These are phyloP conservation scores for Megalops atlanticus DNA, from an alignment of 2,113 vertebrate genomes.

Conservation along the genomic window DNA sequence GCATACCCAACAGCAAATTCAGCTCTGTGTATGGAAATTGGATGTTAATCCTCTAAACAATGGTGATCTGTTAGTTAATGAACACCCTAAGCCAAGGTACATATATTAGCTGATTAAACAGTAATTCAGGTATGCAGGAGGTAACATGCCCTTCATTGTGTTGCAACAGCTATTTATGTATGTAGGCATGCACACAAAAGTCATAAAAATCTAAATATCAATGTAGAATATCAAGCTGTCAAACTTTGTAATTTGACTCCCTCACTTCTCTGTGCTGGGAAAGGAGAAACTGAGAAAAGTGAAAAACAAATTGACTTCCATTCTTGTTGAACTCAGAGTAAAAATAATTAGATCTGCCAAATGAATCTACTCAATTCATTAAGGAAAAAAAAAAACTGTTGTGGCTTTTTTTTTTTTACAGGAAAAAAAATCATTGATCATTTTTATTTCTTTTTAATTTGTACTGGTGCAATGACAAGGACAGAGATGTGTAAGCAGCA, in stretches of 20 bases:
- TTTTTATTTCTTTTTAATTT: neutral
- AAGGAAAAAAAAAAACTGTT: neutral
- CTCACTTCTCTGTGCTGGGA: no score
- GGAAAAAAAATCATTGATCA: neutral
- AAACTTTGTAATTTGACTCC: neutral
- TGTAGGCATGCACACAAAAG: neutral
- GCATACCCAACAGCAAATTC: conserved; percentile 54
- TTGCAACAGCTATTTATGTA: neutral
- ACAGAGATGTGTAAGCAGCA: neutral
- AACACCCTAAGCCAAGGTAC: conserved; percentile 51
- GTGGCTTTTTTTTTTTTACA: neutral
- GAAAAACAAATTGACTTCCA: neutral
- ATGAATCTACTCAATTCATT: neutral
- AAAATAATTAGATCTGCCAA: neutral
- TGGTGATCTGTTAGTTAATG: conserved; percentile 63
- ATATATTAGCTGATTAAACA: conserved; percentile 15
- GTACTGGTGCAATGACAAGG: neutral
- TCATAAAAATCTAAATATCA: neutral
- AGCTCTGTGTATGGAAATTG: conserved; percentile 56
- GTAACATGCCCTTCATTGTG: neutral
- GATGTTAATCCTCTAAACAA: conserved; percentile 62
- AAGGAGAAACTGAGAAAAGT: no score
- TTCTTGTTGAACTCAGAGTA: neutral
- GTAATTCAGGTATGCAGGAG: neutral
- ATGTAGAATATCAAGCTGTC: neutral